Evolutionary conservation across 2,797 vertebrate species (phyloP), one percentile per base, ranked within the genome.

Genomic region (Sebastes nivosus): DNA sequence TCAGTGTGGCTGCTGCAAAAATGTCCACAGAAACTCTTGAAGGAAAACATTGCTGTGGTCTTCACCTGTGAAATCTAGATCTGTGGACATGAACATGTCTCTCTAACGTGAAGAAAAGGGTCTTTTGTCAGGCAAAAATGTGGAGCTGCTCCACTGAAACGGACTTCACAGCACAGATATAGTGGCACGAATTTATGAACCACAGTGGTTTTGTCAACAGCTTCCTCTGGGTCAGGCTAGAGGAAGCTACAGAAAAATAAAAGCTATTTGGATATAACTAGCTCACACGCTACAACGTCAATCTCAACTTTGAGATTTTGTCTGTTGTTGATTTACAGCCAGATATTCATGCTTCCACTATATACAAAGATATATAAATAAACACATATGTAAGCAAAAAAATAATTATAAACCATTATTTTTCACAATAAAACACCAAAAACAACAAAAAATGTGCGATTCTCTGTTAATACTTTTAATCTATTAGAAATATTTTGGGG

Each of bases 41-140:
- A 69, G 30, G 68, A 66, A 80, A 64, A 76, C 50, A 52, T 67
- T 83, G 42, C 50, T 74, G 67, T 30, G 42, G 58, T 42, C 2
- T 59, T 30, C 6, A 59, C 25, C 30, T 34, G 30, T 61, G 22
- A 74, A 30, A 55, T 27, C 20, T 52, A 10, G 50, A n/a, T 18
- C 11, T 59, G 24, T 24, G 64, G 60, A 67, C 22, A 68, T 14
- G 12, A 38, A 66, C 7, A 11, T 14, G 20, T 20, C 27, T 60
- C 25, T 70, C n/a, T 7, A 11, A 50, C 59, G 8, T 9, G 1
- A 72, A 25, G 20, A 36, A 76, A 55, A 12, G 32, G 2, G 32
- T n/a, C 20, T 25, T 63, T 69, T 29, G 67, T 78, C 10, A 25
- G 34, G 50, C 20, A 10, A 52, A 52, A 52, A 52, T 52, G 50